Base-by-base conservation (phyloP, 2,888 invertebrate genomes). In the Drosophila cognata region DNA sequence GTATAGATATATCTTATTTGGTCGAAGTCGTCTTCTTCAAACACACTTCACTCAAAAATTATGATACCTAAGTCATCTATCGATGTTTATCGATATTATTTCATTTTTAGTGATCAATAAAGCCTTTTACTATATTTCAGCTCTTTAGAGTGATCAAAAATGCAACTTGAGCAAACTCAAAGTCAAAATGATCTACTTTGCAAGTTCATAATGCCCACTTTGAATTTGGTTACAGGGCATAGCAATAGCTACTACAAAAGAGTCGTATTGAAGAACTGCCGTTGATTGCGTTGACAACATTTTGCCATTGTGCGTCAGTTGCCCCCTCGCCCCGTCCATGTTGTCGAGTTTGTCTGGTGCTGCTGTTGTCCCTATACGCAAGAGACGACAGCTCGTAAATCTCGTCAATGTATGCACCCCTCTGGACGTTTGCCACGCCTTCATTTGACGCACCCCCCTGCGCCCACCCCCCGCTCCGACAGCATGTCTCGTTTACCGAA, bases 241-340 rank as follows among this genome's bases (percentile, higher is more conserved):
- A 29, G 28, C 28, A 38, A n/a, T 25, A 28, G 33, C 28, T 53
- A 51, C 53, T 50, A 55, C 55, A 51, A 59, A 46, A 29, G 21
- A 64, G 51, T 48, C 63, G 41, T n/a, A 33, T 16, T 35, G 31
- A 56, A 68, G 69, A 74, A 81, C 81, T 68, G 78, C 69, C 70
- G 78, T 89, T 85, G 85, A 90, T 90, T 88, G 87, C 91, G 90
- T 88, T 89, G 91, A 90, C 87, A 88, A 90, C 91, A 89, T 82
- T 90, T 84, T 77, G 85, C 82, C 78, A 84, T 89, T 87, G 81
- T 84, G 80, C 62, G 85, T 75, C 89, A 79, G 16, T 31, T 67
- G 50, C 67, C 46, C 48, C 51, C 41, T 61, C 65, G 11, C 56
- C 28, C 43, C 21, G 21, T 21, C 43, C 11, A 21, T 5, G 11